These are phyloP conservation scores for Pelecanus crispus DNA, from an alignment of 2,113 vertebrate species.

Conservation along the genomic window DNA sequence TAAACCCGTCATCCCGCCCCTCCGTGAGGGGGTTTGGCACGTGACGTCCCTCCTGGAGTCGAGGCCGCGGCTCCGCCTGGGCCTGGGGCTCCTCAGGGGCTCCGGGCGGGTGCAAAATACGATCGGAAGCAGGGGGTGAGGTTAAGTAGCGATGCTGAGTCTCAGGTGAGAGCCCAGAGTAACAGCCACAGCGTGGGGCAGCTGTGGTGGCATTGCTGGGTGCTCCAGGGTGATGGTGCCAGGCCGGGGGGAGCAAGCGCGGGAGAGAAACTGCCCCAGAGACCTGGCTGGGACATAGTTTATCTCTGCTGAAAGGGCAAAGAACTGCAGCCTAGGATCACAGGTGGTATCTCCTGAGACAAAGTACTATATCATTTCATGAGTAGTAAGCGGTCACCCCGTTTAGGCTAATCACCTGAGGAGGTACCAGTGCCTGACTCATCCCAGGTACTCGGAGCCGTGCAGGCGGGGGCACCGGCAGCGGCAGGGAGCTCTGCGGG, in stretches of 20 bases:
- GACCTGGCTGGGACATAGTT: fast-evolving
- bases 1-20: fast-evolving
- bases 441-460: fast-evolving
- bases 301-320: fast-evolving
- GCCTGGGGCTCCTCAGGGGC: not conserved
- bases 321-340: not conserved
- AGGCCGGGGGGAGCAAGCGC: fast-evolving
- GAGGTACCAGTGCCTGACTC: not conserved
- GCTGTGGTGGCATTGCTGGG: not conserved
- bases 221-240: no score
- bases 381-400: no score
- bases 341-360: not conserved
- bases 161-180: not conserved
- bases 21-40: fast-evolving
- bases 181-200: fast-evolving
- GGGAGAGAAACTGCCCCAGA: not conserved
- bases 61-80: fast-evolving
- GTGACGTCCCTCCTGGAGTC: fast-evolving
- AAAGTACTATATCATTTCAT: not conserved
- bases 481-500: not conserved
- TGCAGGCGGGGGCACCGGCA: not conserved
- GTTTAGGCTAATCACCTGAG: not conserved
- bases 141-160: not conserved
- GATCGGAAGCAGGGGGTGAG: fast-evolving
- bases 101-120: fast-evolving